Evolutionary conservation across 2,888 invertebrate species (phyloP), one percentile per base, ranked within the genome.

Genomic region (Hedya salicella): DNA sequence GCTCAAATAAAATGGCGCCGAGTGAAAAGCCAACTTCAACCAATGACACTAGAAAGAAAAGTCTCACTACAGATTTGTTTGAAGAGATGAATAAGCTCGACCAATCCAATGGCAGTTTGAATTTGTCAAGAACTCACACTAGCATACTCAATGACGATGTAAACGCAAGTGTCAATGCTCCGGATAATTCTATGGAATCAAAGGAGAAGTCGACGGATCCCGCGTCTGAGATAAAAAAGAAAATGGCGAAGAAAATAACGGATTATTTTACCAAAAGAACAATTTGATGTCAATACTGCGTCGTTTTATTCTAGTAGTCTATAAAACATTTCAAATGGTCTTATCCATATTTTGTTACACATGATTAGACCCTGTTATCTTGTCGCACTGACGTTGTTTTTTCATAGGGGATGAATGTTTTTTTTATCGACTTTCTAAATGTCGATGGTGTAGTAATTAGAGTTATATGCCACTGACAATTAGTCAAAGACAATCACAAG

Each of bases 191-290:
- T 25, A 71, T 68, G 71, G 77, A 74, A 56, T 69, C 40, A 5
- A 70, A 72, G 11, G 71, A 69, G 1, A 75, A 71, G 46, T 70
- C 79, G 11, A 66, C 74, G 5, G 83, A 84, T 4, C 63, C 84
- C 0, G 68, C 81, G 0, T 68, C 80, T 3, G 86, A 87, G 39
- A 69, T 78, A 0, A 90, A 89, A 71, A 90, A 83, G 73, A 87
- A 78, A 71, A 77, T 86, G 6, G 76, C 79, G 8, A 86, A 74
- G 60, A 90, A 89, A 81, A 92, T 92, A 21, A 91, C 92, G 0
- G 90, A 91, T 73, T 91, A 89, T 71, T 92, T 91, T 68, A 77
- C 79, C 68, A 89, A 86, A 73, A 88, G 86, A 70, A 68, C 81
- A 1, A 73, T 73, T 72, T 85, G 79, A 83, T 77, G 52, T 44